Conservation (phyloP, 2,888 invertebrate genomes). For the Ichneumon xanthorius region DNA sequence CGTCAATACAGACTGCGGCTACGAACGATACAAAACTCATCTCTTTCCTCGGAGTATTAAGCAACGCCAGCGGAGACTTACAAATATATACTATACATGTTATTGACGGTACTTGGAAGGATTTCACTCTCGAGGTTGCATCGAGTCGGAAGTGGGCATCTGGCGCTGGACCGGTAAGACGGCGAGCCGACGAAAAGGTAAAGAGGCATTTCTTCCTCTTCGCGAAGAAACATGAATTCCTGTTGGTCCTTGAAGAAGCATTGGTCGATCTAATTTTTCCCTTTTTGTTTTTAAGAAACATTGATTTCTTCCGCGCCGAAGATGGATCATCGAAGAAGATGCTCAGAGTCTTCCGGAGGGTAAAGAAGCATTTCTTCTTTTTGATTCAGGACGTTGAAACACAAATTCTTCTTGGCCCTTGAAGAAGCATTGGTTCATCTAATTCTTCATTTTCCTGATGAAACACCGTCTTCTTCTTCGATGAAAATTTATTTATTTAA, state of each 20-base stretch:
- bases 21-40: slow-evolving; percentile 71
- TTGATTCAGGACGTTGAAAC: neutral
- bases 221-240: neutral
- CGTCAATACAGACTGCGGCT: slow-evolving; percentile 77
- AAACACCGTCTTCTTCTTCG: neutral
- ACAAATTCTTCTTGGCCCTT: neutral
- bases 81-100: slow-evolving; percentile 23
- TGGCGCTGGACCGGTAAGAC: neutral
- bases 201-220: neutral
- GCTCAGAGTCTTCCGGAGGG: neutral
- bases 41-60: slow-evolving; percentile 42
- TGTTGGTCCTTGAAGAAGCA: neutral
- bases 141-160: neutral
- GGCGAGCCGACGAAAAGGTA: neutral
- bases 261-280: neutral
- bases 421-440: neutral
- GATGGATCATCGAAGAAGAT: too few relatives aligned
- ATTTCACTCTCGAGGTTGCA: neutral
- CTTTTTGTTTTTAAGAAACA: neutral
- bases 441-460: neutral
- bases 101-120: slow-evolving; percentile 16
- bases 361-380: neutral
- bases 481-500: too few relatives aligned
- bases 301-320: neutral
- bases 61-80: slow-evolving; percentile 44